Conservation (phyloP, 1,140 invertebrate species). For the Physella acuta region DNA sequence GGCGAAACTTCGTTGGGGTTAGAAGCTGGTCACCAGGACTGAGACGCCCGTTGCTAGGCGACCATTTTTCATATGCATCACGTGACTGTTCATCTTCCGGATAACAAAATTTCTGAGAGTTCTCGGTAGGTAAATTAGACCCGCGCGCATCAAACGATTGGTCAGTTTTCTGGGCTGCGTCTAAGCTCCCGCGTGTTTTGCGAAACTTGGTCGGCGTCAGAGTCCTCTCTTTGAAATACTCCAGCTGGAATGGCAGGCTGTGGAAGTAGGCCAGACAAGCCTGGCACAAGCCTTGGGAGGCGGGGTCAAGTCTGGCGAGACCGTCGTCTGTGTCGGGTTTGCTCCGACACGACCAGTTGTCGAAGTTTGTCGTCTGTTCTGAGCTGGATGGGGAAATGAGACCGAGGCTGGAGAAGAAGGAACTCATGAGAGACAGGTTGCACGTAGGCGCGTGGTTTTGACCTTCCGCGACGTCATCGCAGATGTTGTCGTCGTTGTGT, state of each 20-base stretch:
- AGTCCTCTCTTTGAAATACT: not conserved
- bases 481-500: not conserved
- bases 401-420: not conserved
- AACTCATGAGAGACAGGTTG: not conserved
- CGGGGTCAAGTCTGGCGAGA: not conserved
- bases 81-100: no score
- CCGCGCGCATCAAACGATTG: no score
- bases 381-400: not conserved
- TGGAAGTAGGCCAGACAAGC: not conserved
- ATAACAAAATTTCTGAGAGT: no score
- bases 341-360: not conserved
- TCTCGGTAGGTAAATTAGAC: no score
- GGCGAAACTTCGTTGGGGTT: no score
- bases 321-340: not conserved
- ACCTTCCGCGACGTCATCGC: no score
- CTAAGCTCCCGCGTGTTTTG: not conserved
- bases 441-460: not conserved
- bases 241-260: not conserved
- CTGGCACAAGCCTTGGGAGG: not conserved
- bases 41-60: no score
- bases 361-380: not conserved
- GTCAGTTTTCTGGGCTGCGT: not conserved
- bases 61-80: no score
- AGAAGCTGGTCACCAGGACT: no score
- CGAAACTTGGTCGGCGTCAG: constrained; percentile 9